Evolutionary conservation across 2,888 invertebrate genomes (phyloP).

Genomic region (Leucoptera coffeella): DNA sequence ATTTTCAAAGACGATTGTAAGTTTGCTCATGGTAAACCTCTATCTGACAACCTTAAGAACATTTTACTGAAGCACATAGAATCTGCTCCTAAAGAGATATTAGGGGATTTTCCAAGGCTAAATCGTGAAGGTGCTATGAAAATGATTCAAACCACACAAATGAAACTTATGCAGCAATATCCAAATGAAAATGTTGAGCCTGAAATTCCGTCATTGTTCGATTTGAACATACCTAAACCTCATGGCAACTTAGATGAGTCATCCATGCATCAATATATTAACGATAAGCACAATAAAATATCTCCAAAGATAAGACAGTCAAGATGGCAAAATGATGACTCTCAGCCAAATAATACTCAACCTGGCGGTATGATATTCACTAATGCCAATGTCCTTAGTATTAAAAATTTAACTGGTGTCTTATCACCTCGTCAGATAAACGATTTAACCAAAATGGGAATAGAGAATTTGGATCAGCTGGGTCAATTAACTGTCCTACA

Average conservation of each 20-base stretch:
- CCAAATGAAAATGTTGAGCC: slow-evolving; percentile 18
- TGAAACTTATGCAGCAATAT: slow-evolving; percentile 36
- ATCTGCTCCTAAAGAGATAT: slow-evolving; percentile 84
- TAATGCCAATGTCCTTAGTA: slow-evolving; percentile 37
- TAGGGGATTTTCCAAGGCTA: slow-evolving; percentile 83
- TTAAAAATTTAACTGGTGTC: slow-evolving; percentile 53
- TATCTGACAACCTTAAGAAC: slow-evolving; percentile 71
- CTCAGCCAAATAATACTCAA: slow-evolving; percentile 19
- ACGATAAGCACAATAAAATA: slow-evolving; percentile 25
- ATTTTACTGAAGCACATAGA: slow-evolving; percentile 72
- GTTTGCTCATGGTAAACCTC: slow-evolving; percentile 84
- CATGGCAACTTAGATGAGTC: slow-evolving; percentile 17
- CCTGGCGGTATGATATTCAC: slow-evolving; percentile 15
- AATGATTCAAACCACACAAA: slow-evolving; percentile 43
- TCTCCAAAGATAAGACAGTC: slow-evolving; percentile 42
- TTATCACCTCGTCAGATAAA: slow-evolving; percentile 51
- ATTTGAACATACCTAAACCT: slow-evolving; percentile 37
- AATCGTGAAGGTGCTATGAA: slow-evolving; percentile 69
- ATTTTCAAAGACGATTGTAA: slow-evolving; percentile 80
- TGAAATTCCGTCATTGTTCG: slow-evolving; percentile 41
- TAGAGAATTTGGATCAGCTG: slow-evolving; percentile 56
- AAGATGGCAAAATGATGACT: slow-evolving; percentile 40
- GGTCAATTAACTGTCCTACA: slow-evolving; percentile 56
- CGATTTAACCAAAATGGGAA: slow-evolving; percentile 54
- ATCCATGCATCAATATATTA: slow-evolving; percentile 21